Conservation (phyloP, 2,888 invertebrate species). For the Andrena fulva region DNA sequence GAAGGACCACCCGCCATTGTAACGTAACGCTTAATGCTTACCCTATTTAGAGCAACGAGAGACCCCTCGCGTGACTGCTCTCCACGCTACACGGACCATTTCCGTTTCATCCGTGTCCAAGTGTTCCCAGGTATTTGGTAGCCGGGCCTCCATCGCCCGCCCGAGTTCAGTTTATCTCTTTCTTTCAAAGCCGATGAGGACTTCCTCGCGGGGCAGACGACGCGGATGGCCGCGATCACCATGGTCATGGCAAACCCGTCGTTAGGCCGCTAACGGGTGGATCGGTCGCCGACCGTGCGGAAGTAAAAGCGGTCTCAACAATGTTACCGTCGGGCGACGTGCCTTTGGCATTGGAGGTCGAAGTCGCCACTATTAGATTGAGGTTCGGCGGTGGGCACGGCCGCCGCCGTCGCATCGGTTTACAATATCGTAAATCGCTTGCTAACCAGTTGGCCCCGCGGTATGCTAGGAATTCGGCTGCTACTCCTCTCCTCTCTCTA, state of each 20-base stretch:
- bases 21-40: too few species aligned
- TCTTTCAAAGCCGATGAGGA: too few species aligned
- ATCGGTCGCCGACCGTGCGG: slow-evolving; percentile 14
- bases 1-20: too few species aligned
- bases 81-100: too few species aligned
- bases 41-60: too few species aligned
- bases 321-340: slow-evolving; percentile 62
- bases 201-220: not conserved
- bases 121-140: too few species aligned
- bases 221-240: not conserved
- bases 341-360: slow-evolving; percentile 74
- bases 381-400: slow-evolving; percentile 79
- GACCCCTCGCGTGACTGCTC: too few species aligned
- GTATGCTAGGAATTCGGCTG: slow-evolving; percentile 82
- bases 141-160: too few species aligned
- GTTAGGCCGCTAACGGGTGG: slow-evolving; percentile 14
- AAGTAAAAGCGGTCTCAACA: slow-evolving; percentile 57
- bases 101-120: too few species aligned
- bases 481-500: slow-evolving; percentile 62
- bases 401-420: slow-evolving; percentile 82
- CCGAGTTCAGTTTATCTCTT: not conserved
- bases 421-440: slow-evolving; percentile 84
- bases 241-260: slow-evolving; percentile 36
- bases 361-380: slow-evolving; percentile 82
- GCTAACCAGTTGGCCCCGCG: slow-evolving; percentile 83